A percentile compares a stretch with the other conserved stretches of the same genome.
phyloP scores from a whole-genome alignment of 2,888 invertebrate genomes.

The Beris morrisii region DNA sequence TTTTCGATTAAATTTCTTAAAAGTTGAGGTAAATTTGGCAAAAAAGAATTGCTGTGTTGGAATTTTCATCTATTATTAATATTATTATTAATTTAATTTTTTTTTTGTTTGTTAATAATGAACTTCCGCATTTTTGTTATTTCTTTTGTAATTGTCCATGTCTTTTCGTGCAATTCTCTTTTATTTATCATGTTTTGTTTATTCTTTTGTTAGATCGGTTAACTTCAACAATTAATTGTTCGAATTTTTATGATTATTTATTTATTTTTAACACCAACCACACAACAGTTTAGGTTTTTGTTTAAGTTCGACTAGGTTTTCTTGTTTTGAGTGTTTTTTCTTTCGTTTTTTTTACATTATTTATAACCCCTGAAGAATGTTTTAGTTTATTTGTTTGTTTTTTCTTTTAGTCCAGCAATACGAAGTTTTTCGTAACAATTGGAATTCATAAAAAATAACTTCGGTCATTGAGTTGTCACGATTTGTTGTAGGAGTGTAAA shows the following conservation, averaged over 20 bases:
- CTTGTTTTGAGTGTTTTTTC: background rate
- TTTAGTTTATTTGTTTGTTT: slow-evolving; percentile 8
- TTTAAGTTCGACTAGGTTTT: background rate
- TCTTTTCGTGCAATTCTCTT: background rate
- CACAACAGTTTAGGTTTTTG: background rate
- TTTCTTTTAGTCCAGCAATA: background rate
- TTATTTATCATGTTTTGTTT: background rate
- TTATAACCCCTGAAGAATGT: background rate
- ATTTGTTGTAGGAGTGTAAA: slow-evolving; percentile 34
- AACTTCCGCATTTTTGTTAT: background rate
- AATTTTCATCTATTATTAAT: too few species aligned
- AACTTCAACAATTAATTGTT: background rate
- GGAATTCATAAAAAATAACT: background rate
- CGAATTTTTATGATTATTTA: background rate
- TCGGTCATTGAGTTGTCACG: slow-evolving; percentile 8
- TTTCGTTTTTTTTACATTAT: too few species aligned
- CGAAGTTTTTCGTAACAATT: too few species aligned
- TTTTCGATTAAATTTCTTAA: slow-evolving; percentile 19
- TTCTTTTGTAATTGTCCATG: background rate
- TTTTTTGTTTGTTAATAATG: too few species aligned
- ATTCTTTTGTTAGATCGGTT: background rate
- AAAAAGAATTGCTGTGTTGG: slow-evolving; percentile 41
- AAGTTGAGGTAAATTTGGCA: slow-evolving; percentile 56
- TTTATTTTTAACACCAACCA: too few species aligned
- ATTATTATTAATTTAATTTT: too few species aligned